phyloP scores from a whole-genome alignment of 2,113 vertebrate species.

The Pterocles burchelli region DNA sequence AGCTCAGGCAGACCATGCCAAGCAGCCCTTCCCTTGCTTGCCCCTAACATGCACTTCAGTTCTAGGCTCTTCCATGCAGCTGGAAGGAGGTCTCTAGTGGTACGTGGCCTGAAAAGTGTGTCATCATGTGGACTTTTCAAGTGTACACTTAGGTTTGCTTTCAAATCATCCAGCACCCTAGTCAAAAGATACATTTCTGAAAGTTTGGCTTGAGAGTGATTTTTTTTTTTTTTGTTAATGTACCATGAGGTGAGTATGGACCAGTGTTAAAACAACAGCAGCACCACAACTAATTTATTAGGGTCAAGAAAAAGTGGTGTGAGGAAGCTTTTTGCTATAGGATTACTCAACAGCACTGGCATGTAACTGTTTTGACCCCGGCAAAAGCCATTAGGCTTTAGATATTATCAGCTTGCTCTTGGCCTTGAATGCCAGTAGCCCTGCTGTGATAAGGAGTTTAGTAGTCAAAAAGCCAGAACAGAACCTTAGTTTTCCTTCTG shows the following conservation, averaged over 20 bases:
- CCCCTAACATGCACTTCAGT: rapidly evolving
- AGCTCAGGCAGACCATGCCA: not conserved
- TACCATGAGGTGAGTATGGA: not conserved
- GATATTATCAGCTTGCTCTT: not conserved
- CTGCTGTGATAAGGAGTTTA: not conserved
- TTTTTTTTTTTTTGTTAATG: not conserved
- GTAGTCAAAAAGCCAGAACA: not conserved
- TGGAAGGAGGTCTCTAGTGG: not conserved
- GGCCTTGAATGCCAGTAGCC: not conserved
- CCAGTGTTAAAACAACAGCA: not conserved
- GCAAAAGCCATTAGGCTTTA: not conserved
- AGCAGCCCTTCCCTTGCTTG: not conserved
- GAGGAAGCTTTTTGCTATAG: not conserved
- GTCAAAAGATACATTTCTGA: not conserved
- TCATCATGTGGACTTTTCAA: not conserved
- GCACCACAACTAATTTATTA: not conserved
- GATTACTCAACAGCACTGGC: not conserved
- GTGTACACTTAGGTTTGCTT: rapidly evolving
- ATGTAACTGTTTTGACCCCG: not conserved
- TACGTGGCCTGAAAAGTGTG: not conserved
- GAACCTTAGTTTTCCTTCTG: not conserved
- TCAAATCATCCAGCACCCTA: not conserved
- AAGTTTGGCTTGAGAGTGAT: not conserved
- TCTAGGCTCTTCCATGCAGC: not conserved
- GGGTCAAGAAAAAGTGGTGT: not conserved